phyloP scores from a whole-genome alignment of 2,797 vertebrate species.

The Masticophis lateralis region DNA sequence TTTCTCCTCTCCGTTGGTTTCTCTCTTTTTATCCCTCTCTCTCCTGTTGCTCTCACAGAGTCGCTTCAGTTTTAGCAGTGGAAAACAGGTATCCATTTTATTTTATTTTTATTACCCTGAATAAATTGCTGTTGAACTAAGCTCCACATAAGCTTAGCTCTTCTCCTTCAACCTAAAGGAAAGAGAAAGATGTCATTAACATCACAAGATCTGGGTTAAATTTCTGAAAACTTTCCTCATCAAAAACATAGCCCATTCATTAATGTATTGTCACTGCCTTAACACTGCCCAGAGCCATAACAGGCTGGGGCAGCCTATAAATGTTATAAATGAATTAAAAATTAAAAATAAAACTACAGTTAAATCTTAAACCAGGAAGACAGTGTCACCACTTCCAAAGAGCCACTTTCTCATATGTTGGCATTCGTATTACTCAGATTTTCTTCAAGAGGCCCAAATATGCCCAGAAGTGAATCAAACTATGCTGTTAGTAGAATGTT shows the following conservation, averaged over 20 bases:
- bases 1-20: constrained; percentile 86
- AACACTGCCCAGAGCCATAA: neutral
- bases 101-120: constrained; percentile 99
- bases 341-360: neutral
- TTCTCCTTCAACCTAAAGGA: constrained; percentile 84
- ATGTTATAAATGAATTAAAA: neutral
- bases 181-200: neutral
- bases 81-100: constrained; percentile 99
- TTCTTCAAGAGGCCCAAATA: neutral
- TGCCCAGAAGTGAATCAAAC: neutral
- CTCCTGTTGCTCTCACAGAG: constrained; percentile 97
- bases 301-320: neutral
- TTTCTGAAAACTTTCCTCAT: neutral
- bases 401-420: neutral
- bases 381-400: neutral
- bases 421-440: neutral
- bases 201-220: neutral
- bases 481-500: neutral
- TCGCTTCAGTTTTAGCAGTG: constrained; percentile 99
- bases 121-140: constrained; percentile 99
- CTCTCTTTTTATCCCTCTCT: constrained; percentile 78
- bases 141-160: constrained; percentile 97
- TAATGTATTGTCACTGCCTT: neutral
- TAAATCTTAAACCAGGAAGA: neutral
- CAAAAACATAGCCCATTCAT: neutral